These are phyloP conservation scores for Halichondria panicea DNA, from an alignment of 37 sponge, comb jelly and placozoan species.

Conservation along the genomic window DNA sequence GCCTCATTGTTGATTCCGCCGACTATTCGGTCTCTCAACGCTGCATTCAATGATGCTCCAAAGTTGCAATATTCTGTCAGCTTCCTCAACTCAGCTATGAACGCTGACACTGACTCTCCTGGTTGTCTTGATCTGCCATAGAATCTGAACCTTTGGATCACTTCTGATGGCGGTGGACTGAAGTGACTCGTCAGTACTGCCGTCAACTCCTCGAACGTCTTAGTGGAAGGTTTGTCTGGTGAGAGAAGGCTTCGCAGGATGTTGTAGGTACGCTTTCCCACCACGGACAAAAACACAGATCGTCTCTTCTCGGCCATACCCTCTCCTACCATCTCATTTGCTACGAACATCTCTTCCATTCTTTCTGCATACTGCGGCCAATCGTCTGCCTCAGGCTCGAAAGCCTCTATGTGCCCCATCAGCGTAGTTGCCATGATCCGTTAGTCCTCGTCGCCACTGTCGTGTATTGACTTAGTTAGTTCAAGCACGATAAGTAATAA, in stretches of 20 bases:
- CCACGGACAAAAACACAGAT: neutral
- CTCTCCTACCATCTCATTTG: slow-evolving; percentile 10
- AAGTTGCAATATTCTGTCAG: slow-evolving; percentile 32
- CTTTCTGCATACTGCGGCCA: slow-evolving; percentile 33
- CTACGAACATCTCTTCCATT: slow-evolving; percentile 4
- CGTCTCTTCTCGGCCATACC: neutral
- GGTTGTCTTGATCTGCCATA: slow-evolving; percentile 22
- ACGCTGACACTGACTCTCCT: slow-evolving; percentile 33
- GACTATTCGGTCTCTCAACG: slow-evolving; percentile 40
- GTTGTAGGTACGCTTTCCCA: slow-evolving; percentile 6
- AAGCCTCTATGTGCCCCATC: too few relatives aligned
- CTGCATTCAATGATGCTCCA: slow-evolving; percentile 9
- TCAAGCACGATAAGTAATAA: too few relatives aligned
- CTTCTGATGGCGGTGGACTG: slow-evolving; percentile 24
- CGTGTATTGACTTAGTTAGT: too few relatives aligned
- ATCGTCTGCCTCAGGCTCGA: too few relatives aligned
- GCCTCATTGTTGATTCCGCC: slow-evolving; percentile 18
- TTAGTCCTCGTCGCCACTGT: too few relatives aligned
- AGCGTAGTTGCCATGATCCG: too few relatives aligned
- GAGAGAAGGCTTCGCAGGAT: slow-evolving; percentile 11
- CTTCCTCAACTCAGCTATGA: slow-evolving; percentile 17
- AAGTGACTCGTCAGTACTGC: slow-evolving; percentile 15
- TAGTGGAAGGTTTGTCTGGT: slow-evolving; percentile 30
- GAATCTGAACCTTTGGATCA: slow-evolving; percentile 29
- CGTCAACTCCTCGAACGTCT: slow-evolving; percentile 23